Base-by-base conservation (phyloP, 2,113 vertebrate genomes). In the Mystacornis crossleyi region DNA sequence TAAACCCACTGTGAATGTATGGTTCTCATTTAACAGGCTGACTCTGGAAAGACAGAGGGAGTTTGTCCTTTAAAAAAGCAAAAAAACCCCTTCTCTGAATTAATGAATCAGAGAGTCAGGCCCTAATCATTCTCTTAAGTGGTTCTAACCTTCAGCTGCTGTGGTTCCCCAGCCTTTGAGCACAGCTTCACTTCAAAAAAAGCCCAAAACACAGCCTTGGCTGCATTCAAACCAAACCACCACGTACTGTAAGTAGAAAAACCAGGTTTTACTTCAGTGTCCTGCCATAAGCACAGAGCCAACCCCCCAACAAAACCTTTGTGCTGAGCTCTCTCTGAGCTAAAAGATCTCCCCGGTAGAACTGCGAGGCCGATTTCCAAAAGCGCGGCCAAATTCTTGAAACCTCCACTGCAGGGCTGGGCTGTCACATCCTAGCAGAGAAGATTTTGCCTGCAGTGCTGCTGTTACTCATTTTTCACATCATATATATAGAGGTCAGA, bases 391-490 rank as follows among this genome's bases (percentile, higher is more conserved):
- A 94, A 94, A 94, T 83, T 71, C 88, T 18, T 55, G 38, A 79
- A 86, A 48, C 51, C 95, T 86, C 48, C 4, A 2, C 78, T 60
- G 60, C 78, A 82, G 87, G 81, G 51, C 20, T 65, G 95, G 95
- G 90, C 51, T 92, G 71, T 81, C 88, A 74, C 88, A 82, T 26
- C 8, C 0, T 14, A 72, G 87, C 73, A 88, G 55, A 48, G 78
- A 75, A 40, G 84, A 29, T 66, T 79, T 50, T 80, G 87, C 93
- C 93, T 90, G 88, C 67, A 92, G 90, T 25, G 64, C 82, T 84
- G 90, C 86, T 62, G 9, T 93, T 95, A 86, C 13, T 95, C 34
- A 54, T 90, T 89, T 90, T 96, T 79, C 91, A 93, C 80, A 89
- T 86, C 72, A 31, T 71, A 43, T 43, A 78, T 25, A 74, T 48